Evolutionary conservation across 1,140 invertebrate genomes (phyloP), one percentile per base, ranked within the genome.

Genomic region (Nymphalis io): DNA sequence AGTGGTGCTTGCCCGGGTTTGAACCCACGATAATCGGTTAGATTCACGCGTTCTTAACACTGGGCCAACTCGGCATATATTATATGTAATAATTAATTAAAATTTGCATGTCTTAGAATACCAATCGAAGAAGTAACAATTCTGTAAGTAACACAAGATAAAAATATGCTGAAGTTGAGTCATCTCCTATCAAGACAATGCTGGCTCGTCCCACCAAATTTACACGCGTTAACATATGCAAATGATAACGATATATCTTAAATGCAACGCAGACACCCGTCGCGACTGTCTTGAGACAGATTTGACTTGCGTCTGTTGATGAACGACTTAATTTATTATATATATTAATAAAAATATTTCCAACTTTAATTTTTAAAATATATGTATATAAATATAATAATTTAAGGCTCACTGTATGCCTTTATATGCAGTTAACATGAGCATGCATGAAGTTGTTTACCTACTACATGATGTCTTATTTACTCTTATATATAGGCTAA

Each of bases 221-320:
- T 74, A 73, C 70, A 74, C 60, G 74, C 70, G 72, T 74, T 75
- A 79, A 79, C 71, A 72, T 72, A 79, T 77, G 75, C 68, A 76
- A 77, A 79, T 76, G 70, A 72, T 66, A 70, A 68, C 74, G 72
- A 72, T 76, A 76, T 46, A 67, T 70, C 70, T 69, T 70, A 53
- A 16, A 13, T 0, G 13, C 12, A 6, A 20, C 16, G 58, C 18
- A 72, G 59, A 72, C 59, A 15, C n/a, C 33, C 38, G 40, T 39
- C 39, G n/a, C 11, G 27, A 44, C 33, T 51, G 60, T 53, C 58
- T 60, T 68, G 38, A 61, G 58, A 68, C 66, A 44, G 15, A 58
- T 11, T 58, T 58, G 63, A 46, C 53, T n/a, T 20, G 33, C 23
- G 3, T 6, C 11, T 13, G 4, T 59, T 59, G 12, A 16, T 3